These are phyloP conservation scores for Antechinus stuartii DNA, from an alignment of 2,113 vertebrate genomes.

Conservation along the genomic window DNA sequence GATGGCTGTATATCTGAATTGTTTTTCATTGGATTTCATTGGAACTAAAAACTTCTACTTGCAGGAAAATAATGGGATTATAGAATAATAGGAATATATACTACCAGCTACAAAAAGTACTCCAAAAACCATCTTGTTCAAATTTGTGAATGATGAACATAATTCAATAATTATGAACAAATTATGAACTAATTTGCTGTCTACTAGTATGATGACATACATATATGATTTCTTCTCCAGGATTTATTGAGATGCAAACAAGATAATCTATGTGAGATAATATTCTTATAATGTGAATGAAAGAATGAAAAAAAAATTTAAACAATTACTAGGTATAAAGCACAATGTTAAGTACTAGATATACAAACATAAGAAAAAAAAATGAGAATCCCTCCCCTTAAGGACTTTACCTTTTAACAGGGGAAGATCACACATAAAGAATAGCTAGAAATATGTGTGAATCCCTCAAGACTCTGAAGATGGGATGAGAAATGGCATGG, in stretches of 20 bases:
- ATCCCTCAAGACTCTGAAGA: slow-evolving; percentile 8
- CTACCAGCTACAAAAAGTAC: neutral
- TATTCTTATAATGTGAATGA: too few relatives aligned
- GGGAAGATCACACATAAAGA: neutral
- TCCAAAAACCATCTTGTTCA: neutral
- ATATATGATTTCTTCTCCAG: neutral
- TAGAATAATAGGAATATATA: neutral
- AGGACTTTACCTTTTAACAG: neutral
- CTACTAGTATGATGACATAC: neutral
- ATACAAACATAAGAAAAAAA: neutral
- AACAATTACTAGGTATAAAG: neutral
- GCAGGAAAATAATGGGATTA: neutral
- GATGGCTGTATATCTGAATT: neutral
- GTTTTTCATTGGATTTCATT: neutral
- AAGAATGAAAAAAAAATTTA: neutral
- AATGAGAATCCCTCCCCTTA: neutral
- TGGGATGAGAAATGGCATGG: neutral
- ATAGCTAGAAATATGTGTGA: neutral
- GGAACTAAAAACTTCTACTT: neutral
- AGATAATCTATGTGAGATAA: neutral
- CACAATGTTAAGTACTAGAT: too few relatives aligned
- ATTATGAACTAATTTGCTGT: neutral
- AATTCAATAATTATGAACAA: too few relatives aligned
- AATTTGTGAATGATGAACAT: neutral
- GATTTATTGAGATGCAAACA: neutral